Conservation (phyloP, 2,113 vertebrate species). For the Anser cygnoides region DNA sequence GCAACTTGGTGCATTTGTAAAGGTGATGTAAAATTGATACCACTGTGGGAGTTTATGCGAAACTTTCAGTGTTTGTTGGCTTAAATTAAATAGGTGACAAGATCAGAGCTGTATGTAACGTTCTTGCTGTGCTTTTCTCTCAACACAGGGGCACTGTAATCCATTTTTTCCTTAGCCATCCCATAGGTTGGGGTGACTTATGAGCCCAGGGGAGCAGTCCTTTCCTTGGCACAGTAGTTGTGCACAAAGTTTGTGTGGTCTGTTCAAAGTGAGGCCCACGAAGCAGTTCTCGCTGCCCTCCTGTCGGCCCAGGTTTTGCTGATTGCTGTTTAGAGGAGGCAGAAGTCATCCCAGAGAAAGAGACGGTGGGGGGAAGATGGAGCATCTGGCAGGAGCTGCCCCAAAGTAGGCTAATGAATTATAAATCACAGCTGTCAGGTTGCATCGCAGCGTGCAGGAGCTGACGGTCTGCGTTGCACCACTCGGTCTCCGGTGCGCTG, state of each 20-base stretch:
- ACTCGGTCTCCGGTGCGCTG: background rate
- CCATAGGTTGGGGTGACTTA: background rate
- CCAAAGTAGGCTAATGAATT: conserved; percentile 67
- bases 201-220: background rate
- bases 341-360: background rate
- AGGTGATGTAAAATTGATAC: background rate
- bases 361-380: background rate
- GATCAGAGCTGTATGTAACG: background rate
- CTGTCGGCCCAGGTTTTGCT: background rate
- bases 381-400: conserved; percentile 68
- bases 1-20: background rate
- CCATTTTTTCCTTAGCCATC: background rate
- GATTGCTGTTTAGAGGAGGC: conserved; percentile 16
- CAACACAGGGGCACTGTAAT: background rate
- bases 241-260: background rate
- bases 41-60: background rate
- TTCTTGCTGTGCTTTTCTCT: background rate
- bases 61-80: background rate
- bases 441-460: conserved; percentile 1
- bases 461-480: conserved; percentile 15
- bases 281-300: background rate
- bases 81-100: background rate
- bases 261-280: background rate
- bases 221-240: background rate
- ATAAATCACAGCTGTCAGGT: conserved; percentile 70